These are phyloP conservation scores for Caranx melampygus DNA, from an alignment of 2,113 vertebrate genomes.

Conservation along the genomic window DNA sequence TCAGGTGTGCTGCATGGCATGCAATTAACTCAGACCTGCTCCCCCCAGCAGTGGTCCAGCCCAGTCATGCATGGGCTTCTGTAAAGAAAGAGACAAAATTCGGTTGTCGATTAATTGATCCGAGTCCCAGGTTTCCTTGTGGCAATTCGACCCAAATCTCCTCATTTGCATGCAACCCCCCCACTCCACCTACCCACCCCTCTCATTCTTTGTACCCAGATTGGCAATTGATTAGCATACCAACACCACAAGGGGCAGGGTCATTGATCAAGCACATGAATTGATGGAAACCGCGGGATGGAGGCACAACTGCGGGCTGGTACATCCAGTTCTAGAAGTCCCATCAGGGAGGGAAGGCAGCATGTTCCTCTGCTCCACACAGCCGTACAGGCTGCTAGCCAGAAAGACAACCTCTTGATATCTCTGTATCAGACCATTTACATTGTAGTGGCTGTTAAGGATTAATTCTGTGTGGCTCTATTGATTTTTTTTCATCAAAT, in stretches of 20 bases:
- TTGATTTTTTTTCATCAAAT: too few species aligned
- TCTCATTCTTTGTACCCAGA: slow-evolving; percentile 44
- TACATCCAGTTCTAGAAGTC: slow-evolving; percentile 71
- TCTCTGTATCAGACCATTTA: too few species aligned
- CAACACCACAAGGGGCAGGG: slow-evolving; percentile 30
- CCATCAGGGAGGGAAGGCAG: slow-evolving; percentile 27
- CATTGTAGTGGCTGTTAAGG: too few species aligned
- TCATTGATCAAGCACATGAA: slow-evolving; percentile 66
- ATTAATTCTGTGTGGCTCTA: too few species aligned
- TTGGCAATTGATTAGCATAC: slow-evolving; percentile 71
- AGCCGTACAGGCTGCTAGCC: slow-evolving; percentile 11
- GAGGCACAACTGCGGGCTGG: slow-evolving; percentile 64
- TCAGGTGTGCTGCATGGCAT: too few species aligned
- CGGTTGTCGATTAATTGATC: slow-evolving; percentile 68
- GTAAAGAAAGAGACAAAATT: slow-evolving; percentile 30
- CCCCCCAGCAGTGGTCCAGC: background rate
- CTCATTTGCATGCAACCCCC: slow-evolving; percentile 59
- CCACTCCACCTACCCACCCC: background rate
- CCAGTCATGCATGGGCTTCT: slow-evolving; percentile 17
- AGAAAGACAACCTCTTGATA: background rate
- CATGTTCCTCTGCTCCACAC: background rate
- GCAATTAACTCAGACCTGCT: too few species aligned
- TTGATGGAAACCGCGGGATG: slow-evolving; percentile 60
- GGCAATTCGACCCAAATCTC: slow-evolving; percentile 49
- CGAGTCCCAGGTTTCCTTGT: slow-evolving; percentile 42